A percentile compares a stretch with the other conserved stretches of the same genome.
These are phyloP conservation scores for Drosophila mojavensis DNA, from an alignment of 1,140 invertebrate genomes.

Conservation along the genomic window DNA sequence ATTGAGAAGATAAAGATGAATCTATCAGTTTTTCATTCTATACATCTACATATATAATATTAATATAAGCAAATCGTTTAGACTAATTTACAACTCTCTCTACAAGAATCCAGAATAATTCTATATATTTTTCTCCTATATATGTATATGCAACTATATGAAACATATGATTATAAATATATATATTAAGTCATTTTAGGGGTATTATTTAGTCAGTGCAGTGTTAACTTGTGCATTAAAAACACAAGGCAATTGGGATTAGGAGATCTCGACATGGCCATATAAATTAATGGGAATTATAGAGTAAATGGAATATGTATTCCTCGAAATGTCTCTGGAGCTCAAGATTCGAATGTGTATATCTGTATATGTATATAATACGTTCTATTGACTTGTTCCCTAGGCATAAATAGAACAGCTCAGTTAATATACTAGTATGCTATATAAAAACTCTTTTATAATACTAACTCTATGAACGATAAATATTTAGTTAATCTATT, in stretches of 20 bases:
- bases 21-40: no score
- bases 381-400: conserved; percentile 18
- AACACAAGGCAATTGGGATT: conserved; percentile 15
- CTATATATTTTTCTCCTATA: no score
- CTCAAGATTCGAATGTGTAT: not conserved
- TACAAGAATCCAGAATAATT: no score
- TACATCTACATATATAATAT: no score
- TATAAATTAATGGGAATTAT: not conserved
- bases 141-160: no score
- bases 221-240: conserved; percentile 18
- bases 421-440: no score
- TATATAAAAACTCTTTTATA: no score
- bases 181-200: conserved; percentile 47
- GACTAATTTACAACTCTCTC: no score
- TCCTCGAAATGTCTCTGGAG: conserved; percentile 31
- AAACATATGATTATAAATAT: conserved; percentile 29
- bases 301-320: conserved; percentile 2
- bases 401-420: not conserved
- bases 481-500: no score
- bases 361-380: not conserved
- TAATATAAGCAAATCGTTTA: no score
- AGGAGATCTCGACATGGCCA: conserved; percentile 35
- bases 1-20: no score
- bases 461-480: no score
- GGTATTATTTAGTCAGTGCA: conserved; percentile 17